Evolutionary conservation across 2,888 invertebrate genomes (phyloP), one percentile per base, ranked within the genome.

Genomic region (Pandemis corylana): DNA sequence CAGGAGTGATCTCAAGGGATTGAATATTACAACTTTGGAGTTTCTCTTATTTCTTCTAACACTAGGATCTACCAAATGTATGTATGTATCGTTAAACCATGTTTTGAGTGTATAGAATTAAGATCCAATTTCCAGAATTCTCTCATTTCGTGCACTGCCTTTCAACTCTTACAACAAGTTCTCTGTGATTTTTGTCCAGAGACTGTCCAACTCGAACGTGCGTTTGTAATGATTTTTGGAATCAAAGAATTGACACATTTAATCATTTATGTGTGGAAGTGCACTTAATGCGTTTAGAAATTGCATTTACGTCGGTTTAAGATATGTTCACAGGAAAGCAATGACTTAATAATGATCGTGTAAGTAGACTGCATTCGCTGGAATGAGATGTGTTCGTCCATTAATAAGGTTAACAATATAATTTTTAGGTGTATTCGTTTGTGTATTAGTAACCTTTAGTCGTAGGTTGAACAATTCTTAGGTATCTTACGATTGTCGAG

Each of bases 331-430:
- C 87, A 86, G 80, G 85, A 86, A 92, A 92, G 90, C 90, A 91
- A 93, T 93, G 89, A 91, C 89, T 90, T 89, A 86, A 89, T 83
- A 84, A 86, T 85, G 84, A 88, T 87, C 85, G 86, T 90, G 83
- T 88, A 84, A 86, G 89, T 93, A 93, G 93, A 94, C 94, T 94
- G 93, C 92, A 93, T 93, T 94, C 92, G 85, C 87, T 92, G 85
- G 92, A 94, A 93, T 93, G 92, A 90, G 88, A 90, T 92, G 92
- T 94, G 94, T 94, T 94, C 94, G 94, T 94, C 94, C 94, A 94
- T 91, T 92, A 85, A 87, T 87, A 89, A 90, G 87, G 87, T 84
- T 87, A 88, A 85, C 86, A 85, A 88, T 87, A 90, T 91, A 87
- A 89, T 90, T 89, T 91, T 89, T 90, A 90, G 87, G 81, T 85